A percentile compares a stretch with the other conserved stretches of the same genome.
Evolutionary conservation across 2,113 vertebrate species (phyloP).

Genomic region (Myrmecobius fasciatus): DNA sequence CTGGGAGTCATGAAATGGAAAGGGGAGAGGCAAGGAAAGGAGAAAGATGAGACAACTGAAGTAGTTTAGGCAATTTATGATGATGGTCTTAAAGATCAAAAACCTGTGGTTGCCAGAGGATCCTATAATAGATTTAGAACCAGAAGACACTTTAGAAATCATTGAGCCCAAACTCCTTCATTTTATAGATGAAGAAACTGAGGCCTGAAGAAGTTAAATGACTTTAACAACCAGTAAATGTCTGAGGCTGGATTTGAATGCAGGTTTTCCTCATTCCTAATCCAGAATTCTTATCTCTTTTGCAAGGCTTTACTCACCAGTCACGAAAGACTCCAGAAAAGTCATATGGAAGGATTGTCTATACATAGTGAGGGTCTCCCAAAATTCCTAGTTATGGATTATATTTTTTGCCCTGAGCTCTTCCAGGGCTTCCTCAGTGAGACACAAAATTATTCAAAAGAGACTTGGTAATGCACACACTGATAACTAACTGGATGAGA

Average conservation of each 20-base stretch:
- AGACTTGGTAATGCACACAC: not conserved
- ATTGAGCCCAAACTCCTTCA: not conserved
- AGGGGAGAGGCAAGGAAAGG: not conserved
- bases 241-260: not conserved
- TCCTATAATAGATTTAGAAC: not conserved
- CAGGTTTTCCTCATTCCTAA: not conserved
- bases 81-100: not conserved
- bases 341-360: not conserved
- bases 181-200: not conserved
- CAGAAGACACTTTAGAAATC: not conserved
- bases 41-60: not conserved
- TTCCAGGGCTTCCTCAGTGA: not conserved
- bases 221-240: not conserved
- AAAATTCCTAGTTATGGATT: not conserved
- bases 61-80: not conserved
- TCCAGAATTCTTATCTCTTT: not conserved
- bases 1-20: not conserved
- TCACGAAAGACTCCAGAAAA: not conserved
- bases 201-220: not conserved
- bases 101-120: not conserved
- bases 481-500: not conserved
- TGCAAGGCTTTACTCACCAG: not conserved
- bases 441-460: not conserved
- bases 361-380: not conserved
- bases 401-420: not conserved